phyloP scores from a whole-genome alignment of 2,888 invertebrate species.

The Dyspetes luteomarginatus region DNA sequence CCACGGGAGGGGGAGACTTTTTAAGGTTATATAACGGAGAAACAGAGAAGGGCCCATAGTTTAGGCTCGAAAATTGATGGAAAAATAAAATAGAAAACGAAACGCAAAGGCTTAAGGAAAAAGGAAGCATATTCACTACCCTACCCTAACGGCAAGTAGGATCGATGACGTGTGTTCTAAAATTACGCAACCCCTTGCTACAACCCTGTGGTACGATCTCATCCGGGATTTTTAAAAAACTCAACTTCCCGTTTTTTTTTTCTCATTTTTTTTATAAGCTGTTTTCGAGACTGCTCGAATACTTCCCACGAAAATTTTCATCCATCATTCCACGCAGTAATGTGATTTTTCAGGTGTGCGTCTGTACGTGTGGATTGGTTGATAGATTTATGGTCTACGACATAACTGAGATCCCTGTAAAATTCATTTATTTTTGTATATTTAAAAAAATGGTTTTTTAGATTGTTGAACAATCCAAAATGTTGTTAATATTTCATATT shows the following conservation, averaged over 20 bases:
- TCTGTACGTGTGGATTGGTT: not conserved
- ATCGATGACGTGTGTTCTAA: conserved; percentile 77
- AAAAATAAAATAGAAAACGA: conserved; percentile 67
- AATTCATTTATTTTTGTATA: not conserved
- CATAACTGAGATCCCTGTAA: not conserved
- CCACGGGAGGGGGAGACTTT: conserved; percentile 6
- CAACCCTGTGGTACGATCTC: conserved; percentile 27
- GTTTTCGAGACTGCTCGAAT: not conserved
- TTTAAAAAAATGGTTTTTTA: not conserved
- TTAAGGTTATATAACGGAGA: conserved; percentile 64
- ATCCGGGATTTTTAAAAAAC: conserved; percentile 62
- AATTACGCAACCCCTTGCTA: conserved; percentile 78
- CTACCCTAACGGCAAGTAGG: conserved; percentile 71
- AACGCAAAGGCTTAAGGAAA: conserved; percentile 77
- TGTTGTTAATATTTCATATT: no score
- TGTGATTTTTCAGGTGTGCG: conserved; percentile 47
- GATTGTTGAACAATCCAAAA: no score
- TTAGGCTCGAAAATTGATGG: conserved; percentile 61
- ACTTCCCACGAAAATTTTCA: conserved; percentile 62
- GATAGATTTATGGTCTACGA: conserved; percentile 41
- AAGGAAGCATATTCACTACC: conserved; percentile 64
- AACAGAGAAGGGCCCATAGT: conserved; percentile 65
- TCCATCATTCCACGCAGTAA: conserved; percentile 51
- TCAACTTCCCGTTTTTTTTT: conserved; percentile 53
- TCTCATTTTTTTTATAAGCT: not conserved